Evolutionary conservation across 1,140 invertebrate genomes (phyloP).

Genomic region (Saccostrea echinata): DNA sequence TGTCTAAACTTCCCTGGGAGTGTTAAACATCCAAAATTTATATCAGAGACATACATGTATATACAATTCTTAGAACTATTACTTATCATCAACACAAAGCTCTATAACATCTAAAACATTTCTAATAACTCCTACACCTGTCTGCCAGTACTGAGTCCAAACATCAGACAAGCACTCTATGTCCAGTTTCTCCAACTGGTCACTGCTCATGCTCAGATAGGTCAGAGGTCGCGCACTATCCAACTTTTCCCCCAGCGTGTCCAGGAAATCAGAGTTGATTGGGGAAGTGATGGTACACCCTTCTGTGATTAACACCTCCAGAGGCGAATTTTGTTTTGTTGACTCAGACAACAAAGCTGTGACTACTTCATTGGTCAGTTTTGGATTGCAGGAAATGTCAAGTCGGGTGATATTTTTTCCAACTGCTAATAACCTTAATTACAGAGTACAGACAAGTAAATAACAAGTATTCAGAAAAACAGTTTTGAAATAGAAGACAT

Average conservation of each 20-base stretch:
- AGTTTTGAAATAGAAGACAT: no score
- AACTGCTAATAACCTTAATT: background rate
- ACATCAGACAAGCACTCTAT: background rate
- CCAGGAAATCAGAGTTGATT: constrained; percentile 60
- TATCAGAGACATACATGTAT: background rate
- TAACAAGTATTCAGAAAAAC: background rate
- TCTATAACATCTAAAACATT: background rate
- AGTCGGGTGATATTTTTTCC: constrained; percentile 39
- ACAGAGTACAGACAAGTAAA: background rate
- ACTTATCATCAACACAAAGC: constrained; percentile 9
- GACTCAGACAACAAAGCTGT: constrained; percentile 51
- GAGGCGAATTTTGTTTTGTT: constrained; percentile 41
- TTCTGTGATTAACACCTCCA: constrained; percentile 54
- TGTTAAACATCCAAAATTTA: background rate
- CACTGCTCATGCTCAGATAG: constrained; percentile 58
- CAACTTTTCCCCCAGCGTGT: constrained; percentile 62
- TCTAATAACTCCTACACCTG: background rate
- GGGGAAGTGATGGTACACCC: constrained; percentile 63
- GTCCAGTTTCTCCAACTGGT: constrained; percentile 41
- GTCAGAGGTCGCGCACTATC: constrained; percentile 47
- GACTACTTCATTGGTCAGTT: constrained; percentile 55
- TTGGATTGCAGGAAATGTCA: constrained; percentile 60
- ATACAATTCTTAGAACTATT: background rate
- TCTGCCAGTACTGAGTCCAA: background rate
- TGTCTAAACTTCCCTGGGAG: no score